Conservation (phyloP, 2,797 vertebrate species). For the Leptoclinus maculatus region DNA sequence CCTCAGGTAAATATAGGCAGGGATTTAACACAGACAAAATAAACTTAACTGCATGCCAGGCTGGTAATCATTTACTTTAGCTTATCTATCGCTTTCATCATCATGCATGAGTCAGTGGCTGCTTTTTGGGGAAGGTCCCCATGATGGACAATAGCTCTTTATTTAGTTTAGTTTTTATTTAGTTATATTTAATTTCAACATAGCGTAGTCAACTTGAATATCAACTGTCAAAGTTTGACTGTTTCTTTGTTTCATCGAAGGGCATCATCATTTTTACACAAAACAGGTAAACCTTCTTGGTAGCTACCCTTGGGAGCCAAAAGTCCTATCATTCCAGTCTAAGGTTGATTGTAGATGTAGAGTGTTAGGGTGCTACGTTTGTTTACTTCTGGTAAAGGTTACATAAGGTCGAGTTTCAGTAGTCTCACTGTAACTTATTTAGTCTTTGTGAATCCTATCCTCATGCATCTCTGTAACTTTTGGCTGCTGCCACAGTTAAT, state of each 20-base stretch:
- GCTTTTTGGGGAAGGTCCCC: slow-evolving; percentile 10
- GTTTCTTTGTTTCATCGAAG: too few species aligned
- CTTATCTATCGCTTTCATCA: slow-evolving; percentile 9
- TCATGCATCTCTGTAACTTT: background rate
- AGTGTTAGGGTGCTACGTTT: background rate
- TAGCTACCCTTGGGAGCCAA: too few species aligned
- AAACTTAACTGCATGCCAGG: background rate
- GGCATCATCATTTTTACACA: too few species aligned
- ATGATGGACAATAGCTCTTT: slow-evolving; percentile 24
- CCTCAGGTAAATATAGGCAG: background rate
- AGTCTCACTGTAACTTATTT: background rate
- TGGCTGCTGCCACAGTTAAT: background rate
- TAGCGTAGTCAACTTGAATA: too few species aligned
- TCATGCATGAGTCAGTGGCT: slow-evolving; percentile 18
- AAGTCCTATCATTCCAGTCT: too few species aligned
- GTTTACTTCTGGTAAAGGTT: background rate
- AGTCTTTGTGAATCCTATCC: background rate
- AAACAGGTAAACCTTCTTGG: too few species aligned
- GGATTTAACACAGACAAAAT: background rate
- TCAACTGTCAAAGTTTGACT: too few species aligned
- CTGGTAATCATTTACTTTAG: slow-evolving; percentile 42
- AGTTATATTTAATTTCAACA: too few species aligned
- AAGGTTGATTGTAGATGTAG: too few species aligned
- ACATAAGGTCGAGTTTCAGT: background rate
- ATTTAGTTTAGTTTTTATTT: slow-evolving; percentile 20